Base-by-base conservation (phyloP, 2,797 vertebrate species). In the Ceyx erithaca region DNA sequence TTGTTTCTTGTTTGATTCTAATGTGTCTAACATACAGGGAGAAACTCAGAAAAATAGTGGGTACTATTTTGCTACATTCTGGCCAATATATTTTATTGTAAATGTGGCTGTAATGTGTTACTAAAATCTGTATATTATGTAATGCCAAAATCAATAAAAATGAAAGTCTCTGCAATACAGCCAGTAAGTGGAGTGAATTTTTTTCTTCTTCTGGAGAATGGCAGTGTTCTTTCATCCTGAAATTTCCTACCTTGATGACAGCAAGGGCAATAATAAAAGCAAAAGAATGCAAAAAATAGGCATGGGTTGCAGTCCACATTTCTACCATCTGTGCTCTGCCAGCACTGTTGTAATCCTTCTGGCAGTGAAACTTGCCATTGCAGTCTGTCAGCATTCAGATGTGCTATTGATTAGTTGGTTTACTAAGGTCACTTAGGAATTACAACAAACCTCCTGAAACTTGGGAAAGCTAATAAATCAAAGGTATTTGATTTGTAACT, bases 401-500 rank as follows among this genome's bases (percentile, higher is more conserved):
- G 58, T 66, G 86, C 84, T 57, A 67, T 83, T 63, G 81, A 89
- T 89, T n/a, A 45, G 59, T 48, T 10, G 16, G 22, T 75, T 48
- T 78, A 31, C 79, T 68, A 25, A 64, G 92, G 91, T 85, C 91
- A 78, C 92, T 77, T 4, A 70, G 75, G 73, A 87, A 87, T 69
- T 81, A 82, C 81, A 89, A 10, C 81, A 83, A 80, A 63, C 91
- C 91, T 90, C 78, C 78, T 64, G 8, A 61, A 92, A 73, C 71
- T 21, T 14, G 4, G 59, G 22, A 30, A 68, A 77, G 61, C 61
- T 33, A 19, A 71, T 91, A 84, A 86, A 88, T 87, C 84, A 77
- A 41, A 80, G 62, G 41, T 5, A 12, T 59, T 89, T 96, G 96
- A 94, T 94, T 96, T 94, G 92, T 89, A 62, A 79, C 83, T 73